Evolutionary conservation across 2,797 vertebrate genomes (phyloP).

Genomic region (Leuciscus waleckii): DNA sequence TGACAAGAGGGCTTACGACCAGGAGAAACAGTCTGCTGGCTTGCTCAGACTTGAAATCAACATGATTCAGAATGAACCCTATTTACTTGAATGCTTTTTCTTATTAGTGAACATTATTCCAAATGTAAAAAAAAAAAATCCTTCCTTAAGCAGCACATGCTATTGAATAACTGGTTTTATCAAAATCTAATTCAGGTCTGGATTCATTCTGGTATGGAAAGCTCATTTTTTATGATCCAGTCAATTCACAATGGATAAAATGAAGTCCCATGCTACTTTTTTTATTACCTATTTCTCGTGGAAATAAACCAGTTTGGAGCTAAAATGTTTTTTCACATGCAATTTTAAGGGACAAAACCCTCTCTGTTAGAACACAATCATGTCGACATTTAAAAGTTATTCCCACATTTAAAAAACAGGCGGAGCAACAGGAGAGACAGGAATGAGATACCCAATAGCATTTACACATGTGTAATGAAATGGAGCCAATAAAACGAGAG

Average conservation of each 20-base stretch:
- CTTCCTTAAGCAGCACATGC: too few species aligned
- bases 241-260: background rate
- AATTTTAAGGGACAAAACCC: background rate
- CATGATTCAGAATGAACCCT: background rate
- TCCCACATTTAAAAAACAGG: background rate
- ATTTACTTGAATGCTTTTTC: background rate
- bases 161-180: too few species aligned
- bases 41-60: constrained; percentile 11
- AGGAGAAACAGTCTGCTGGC: constrained; percentile 15
- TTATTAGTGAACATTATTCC: background rate
- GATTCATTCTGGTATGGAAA: background rate
- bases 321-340: background rate
- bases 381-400: constrained; percentile 8
- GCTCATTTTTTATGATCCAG: background rate
- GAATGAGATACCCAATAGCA: constrained; percentile 8
- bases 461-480: constrained; percentile 45
- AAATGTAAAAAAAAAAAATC: too few species aligned
- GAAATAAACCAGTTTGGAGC: background rate
- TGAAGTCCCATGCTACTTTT: background rate
- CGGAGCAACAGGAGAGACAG: background rate
- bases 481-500: constrained; percentile 28
- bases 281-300: background rate
- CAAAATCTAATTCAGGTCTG: background rate
- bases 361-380: background rate
- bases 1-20: constrained; percentile 26